phyloP scores from a whole-genome alignment of 2,797 vertebrate genomes.

The Xyrichtys novacula region DNA sequence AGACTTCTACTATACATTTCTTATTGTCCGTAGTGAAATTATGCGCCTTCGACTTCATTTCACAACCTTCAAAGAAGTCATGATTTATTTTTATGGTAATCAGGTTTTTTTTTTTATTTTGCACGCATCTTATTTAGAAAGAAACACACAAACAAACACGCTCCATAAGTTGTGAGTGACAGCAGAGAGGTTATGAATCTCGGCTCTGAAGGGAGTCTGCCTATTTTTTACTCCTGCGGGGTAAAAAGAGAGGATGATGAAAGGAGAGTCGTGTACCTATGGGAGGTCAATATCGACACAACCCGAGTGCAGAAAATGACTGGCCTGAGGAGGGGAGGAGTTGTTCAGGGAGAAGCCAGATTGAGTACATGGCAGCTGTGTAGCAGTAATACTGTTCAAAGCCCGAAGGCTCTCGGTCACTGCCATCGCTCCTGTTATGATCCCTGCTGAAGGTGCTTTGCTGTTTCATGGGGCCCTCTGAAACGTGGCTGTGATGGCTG shows the following conservation, averaged over 20 bases:
- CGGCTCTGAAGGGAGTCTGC: conserved; percentile 32
- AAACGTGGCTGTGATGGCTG: conserved; percentile 46
- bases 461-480: conserved; percentile 38
- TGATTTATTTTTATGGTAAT: conserved; percentile 27
- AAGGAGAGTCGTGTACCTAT: conserved; percentile 63
- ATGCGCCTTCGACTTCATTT: conserved; percentile 23
- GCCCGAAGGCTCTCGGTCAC: conserved; percentile 59
- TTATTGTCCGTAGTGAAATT: conserved; percentile 34
- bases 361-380: conserved; percentile 67
- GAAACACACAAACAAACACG: conserved; percentile 26
- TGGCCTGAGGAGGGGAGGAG: conserved; percentile 68
- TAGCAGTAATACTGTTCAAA: conserved; percentile 67
- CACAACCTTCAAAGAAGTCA: conserved; percentile 29
- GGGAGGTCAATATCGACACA: conserved; percentile 79
- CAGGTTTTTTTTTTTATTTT: neutral
- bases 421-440: conserved; percentile 51
- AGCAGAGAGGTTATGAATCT: conserved; percentile 55
- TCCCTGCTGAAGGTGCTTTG: conserved; percentile 54
- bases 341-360: conserved; percentile 69
- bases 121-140: neutral
- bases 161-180: conserved; percentile 55
- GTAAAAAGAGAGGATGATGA: conserved; percentile 58
- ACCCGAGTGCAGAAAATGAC: conserved; percentile 72
- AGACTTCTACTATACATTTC: conserved; percentile 30
- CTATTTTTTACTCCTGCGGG: conserved; percentile 56